Conservation (phyloP, 2,888 invertebrate species). For the Siphlonurus alternatus region DNA sequence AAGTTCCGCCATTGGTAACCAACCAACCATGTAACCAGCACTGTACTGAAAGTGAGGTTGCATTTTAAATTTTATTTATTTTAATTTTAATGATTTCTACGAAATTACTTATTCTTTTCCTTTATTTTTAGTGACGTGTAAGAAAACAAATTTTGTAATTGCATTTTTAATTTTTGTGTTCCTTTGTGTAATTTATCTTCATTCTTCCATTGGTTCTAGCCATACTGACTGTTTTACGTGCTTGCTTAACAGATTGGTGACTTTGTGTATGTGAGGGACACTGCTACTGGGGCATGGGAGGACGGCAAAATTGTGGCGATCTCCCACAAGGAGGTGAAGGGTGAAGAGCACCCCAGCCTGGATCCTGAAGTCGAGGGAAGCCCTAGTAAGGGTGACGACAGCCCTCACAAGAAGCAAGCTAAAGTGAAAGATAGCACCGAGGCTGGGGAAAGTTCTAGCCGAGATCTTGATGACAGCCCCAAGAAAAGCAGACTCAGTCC, state of each 20-base stretch:
- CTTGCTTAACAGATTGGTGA: slow-evolving; percentile 33
- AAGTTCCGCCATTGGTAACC: no score
- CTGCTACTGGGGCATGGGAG: slow-evolving; percentile 51
- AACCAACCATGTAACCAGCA: no score
- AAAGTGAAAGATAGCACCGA: not conserved
- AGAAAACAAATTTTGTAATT: no score
- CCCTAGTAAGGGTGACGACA: not conserved
- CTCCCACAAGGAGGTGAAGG: slow-evolving; percentile 24
- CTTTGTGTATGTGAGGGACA: slow-evolving; percentile 44
- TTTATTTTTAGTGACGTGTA: no score
- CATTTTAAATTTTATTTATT: no score
- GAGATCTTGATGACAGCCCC: not conserved
- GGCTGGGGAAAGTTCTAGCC: not conserved
- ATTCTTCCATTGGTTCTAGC: not conserved
- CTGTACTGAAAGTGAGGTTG: no score
- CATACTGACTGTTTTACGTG: not conserved
- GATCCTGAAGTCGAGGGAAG: slow-evolving; percentile 16
- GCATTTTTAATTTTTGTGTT: no score
- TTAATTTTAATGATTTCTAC: no score
- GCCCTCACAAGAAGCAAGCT: slow-evolving; percentile 9
- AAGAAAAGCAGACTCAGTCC: no score
- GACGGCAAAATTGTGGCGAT: slow-evolving; percentile 46
- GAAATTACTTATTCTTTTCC: no score
- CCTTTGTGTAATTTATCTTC: not conserved
- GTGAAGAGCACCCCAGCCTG: slow-evolving; percentile 8